Percentiles rank a stretch among this genome's conserved stretches.
Conservation (phyloP, 2,797 vertebrate species). For the Falco peregrinus region DNA sequence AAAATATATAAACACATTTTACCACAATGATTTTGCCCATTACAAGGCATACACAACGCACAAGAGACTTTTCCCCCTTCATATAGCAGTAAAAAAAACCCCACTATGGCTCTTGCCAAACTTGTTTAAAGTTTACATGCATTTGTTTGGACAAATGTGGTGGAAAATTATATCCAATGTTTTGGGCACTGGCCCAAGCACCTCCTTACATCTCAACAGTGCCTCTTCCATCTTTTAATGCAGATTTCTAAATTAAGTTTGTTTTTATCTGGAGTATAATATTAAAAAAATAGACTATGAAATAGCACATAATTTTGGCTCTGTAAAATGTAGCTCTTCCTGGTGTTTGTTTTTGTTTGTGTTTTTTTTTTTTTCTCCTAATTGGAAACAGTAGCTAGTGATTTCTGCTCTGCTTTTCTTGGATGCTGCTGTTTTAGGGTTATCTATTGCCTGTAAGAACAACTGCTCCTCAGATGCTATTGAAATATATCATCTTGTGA, state of each 20-base stretch:
- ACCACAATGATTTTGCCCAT: constrained; percentile 57
- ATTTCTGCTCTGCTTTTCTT: constrained; percentile 31
- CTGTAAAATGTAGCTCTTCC: not conserved
- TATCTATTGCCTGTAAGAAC: constrained; percentile 12
- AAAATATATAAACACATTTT: constrained; percentile 59
- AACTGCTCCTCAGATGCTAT: not conserved
- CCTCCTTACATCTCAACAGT: not conserved
- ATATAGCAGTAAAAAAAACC: constrained; percentile 28
- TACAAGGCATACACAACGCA: not conserved
- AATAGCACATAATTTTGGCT: not conserved
- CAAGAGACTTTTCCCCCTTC: constrained; percentile 37
- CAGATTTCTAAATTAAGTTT: not conserved
- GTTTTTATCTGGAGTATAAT: not conserved
- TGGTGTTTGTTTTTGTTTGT: not conserved
- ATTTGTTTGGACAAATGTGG: constrained; percentile 2
- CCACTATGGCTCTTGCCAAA: constrained; percentile 12
- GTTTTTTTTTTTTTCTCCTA: not conserved
- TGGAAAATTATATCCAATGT: constrained; percentile 41
- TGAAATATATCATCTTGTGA: constrained; percentile 13
- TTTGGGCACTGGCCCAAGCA: not conserved
- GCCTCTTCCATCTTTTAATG: not conserved
- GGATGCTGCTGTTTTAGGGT: not conserved
- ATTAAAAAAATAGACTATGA: not conserved
- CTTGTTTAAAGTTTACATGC: not conserved
- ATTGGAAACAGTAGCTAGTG: not conserved